phyloP scores from a whole-genome alignment of 1,140 invertebrate species.

The Aphaenogaster ashmeadi region DNA sequence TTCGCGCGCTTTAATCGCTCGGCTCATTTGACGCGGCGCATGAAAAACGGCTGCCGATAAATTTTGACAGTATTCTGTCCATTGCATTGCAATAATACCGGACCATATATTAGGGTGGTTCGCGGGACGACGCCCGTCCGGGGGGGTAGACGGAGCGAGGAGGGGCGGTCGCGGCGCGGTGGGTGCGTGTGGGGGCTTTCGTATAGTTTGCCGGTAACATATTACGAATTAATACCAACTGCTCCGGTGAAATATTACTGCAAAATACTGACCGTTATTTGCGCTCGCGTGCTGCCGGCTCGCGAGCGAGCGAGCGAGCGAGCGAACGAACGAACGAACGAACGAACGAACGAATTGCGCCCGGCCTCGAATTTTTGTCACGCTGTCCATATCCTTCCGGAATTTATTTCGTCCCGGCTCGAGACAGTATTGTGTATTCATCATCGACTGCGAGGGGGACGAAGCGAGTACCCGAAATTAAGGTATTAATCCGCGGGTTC shows the following conservation, averaged over 20 bases:
- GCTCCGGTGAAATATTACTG: constrained; percentile 88
- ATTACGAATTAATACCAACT: constrained; percentile 88
- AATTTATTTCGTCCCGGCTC: constrained; percentile 66
- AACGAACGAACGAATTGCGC: constrained; percentile 69
- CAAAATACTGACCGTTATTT: constrained; percentile 88
- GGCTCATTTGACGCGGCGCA: constrained; percentile 86
- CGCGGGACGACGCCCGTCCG: constrained; percentile 74
- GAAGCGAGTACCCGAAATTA: constrained; percentile 44
- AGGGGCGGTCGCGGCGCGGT: constrained; percentile 25
- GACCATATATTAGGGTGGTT: constrained; percentile 86
- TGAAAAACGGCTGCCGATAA: constrained; percentile 88
- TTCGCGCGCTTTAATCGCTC: constrained; percentile 87
- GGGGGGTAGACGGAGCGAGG: constrained; percentile 69
- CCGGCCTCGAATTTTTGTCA: constrained; percentile 69
- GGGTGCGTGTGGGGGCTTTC: constrained; percentile 79
- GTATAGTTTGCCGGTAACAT: constrained; percentile 87
- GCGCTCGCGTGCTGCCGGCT: constrained; percentile 75
- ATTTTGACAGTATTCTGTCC: constrained; percentile 88
- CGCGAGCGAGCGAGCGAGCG: background rate
- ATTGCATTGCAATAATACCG: constrained; percentile 88
- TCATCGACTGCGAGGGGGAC: constrained; percentile 45
- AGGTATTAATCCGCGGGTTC: constrained; percentile 63
- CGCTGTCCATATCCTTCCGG: constrained; percentile 66
- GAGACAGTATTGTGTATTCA: constrained; percentile 65
- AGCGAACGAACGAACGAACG: background rate